phyloP scores from a whole-genome alignment of 2,113 vertebrate species.

The Hippocampus zosterae region DNA sequence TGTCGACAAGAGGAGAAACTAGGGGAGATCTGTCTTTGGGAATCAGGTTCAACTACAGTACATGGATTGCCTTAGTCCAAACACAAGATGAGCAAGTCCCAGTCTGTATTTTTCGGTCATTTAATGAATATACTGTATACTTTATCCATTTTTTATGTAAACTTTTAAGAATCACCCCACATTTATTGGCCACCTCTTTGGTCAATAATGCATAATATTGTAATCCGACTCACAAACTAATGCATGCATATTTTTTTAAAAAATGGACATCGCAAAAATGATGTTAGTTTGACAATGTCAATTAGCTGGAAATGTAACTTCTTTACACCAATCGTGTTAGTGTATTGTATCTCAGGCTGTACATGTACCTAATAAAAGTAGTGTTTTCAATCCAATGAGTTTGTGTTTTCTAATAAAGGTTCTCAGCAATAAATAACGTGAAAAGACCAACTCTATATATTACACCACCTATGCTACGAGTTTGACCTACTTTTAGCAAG shows the following conservation, averaged over 20 bases:
- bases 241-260: neutral
- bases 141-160: no score
- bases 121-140: neutral
- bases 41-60: slow-evolving; percentile 25
- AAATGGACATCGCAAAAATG: neutral
- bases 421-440: no score
- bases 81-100: neutral
- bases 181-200: neutral
- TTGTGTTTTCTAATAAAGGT: no score
- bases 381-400: no score
- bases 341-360: no score
- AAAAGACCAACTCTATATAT: no score
- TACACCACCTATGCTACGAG: no score
- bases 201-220: neutral
- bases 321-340: neutral
- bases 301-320: no score
- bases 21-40: slow-evolving; percentile 27
- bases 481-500: no score
- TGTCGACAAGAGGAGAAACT: slow-evolving; percentile 29
- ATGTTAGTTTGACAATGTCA: neutral
- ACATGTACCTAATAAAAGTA: no score
- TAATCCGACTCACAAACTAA: neutral
- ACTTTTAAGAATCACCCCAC: neutral
- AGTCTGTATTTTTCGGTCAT: neutral
- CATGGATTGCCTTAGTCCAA: slow-evolving; percentile 6